Evolutionary conservation across 2,113 vertebrate species (phyloP).

Genomic region (Physeter macrocephalus): DNA sequence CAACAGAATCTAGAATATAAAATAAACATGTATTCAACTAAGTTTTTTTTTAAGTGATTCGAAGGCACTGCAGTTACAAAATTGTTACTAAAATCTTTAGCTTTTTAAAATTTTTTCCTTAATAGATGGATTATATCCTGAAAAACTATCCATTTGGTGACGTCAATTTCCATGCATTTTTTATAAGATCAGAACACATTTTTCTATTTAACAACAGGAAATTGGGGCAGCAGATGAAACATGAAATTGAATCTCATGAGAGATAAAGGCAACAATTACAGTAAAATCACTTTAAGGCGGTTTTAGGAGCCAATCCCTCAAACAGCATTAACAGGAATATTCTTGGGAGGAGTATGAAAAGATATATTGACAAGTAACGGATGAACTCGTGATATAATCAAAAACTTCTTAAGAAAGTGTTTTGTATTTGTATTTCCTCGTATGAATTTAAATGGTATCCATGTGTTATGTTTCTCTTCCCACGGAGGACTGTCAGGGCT

Average conservation of each 20-base stretch:
- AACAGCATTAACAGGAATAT: not conserved
- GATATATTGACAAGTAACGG: not conserved
- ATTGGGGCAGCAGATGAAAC: not conserved
- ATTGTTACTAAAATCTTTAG: not conserved
- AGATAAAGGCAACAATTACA: not conserved
- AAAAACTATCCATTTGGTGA: not conserved
- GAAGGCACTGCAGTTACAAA: not conserved
- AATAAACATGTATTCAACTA: not conserved
- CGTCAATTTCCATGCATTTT: not conserved
- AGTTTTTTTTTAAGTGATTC: not conserved
- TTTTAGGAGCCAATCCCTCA: not conserved
- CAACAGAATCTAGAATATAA: not conserved
- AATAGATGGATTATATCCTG: not conserved
- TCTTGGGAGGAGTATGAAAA: not conserved
- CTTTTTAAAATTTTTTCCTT: not conserved
- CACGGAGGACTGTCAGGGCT: not conserved
- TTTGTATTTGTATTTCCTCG: not conserved
- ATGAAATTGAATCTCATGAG: not conserved
- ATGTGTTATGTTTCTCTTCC: not conserved
- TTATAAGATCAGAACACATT: not conserved
- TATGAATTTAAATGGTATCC: not conserved
- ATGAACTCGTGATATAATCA: not conserved
- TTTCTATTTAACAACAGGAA: slow-evolving; percentile 8
- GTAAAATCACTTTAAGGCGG: not conserved
- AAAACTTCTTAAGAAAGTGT: not conserved